These are phyloP conservation scores for Sepiola atlantica DNA, from an alignment of 2,888 invertebrate species.

Conservation along the genomic window DNA sequence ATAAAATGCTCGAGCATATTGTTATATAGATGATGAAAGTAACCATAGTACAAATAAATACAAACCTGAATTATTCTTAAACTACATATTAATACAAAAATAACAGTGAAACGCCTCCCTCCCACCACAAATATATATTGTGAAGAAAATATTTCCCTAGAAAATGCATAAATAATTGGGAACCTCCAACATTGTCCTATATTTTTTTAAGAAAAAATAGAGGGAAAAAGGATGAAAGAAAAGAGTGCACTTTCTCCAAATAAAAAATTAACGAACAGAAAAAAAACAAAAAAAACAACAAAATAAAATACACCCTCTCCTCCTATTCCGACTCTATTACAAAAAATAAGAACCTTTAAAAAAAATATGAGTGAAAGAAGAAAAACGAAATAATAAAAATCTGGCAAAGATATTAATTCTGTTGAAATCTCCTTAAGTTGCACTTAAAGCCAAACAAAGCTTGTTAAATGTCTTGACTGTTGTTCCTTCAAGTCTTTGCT, in stretches of 20 bases:
- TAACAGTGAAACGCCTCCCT: neutral
- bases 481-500: neutral
- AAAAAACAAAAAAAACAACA: neutral
- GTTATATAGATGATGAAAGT: no score
- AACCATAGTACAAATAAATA: no score
- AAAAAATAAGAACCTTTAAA: neutral
- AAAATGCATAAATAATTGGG: neutral
- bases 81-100: neutral
- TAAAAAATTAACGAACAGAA: no score
- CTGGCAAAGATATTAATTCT: neutral
- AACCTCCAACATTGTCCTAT: neutral
- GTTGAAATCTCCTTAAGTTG: conserved; percentile 1
- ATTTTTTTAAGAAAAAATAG: neutral
- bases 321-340: neutral
- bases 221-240: neutral
- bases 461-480: neutral
- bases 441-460: conserved; percentile 22
- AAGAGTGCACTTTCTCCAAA: no score
- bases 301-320: neutral
- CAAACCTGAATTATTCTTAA: no score
- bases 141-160: no score
- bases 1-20: no score
- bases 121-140: neutral
- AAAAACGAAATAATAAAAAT: neutral
- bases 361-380: neutral